A percentile compares a stretch with the other conserved stretches of the same genome.
Conservation (phyloP, 2,113 vertebrate genomes). For the Sphyrna mokarran region DNA sequence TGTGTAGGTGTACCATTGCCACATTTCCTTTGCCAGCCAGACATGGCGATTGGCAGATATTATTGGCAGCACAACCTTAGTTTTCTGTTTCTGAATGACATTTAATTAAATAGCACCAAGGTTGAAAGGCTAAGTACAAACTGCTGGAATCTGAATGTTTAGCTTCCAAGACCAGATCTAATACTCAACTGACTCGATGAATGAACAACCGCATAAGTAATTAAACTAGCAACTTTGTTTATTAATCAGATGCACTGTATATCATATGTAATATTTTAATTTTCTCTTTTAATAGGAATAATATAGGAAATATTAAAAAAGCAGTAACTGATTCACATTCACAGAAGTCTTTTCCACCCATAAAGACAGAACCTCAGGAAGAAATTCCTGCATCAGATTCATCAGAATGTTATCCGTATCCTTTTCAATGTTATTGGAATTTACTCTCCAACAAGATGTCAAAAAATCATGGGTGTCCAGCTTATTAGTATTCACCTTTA, state of each 20-base stretch:
- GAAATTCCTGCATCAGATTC: neutral
- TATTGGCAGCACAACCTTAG: neutral
- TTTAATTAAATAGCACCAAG: neutral
- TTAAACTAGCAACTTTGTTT: neutral
- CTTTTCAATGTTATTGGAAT: conserved; percentile 2
- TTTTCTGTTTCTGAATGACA: neutral
- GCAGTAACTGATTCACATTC: neutral
- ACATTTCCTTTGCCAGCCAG: neutral
- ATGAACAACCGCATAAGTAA: neutral
- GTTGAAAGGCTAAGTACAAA: neutral
- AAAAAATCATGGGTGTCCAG: neutral
- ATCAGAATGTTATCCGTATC: conserved; percentile 10
- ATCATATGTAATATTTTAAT: neutral
- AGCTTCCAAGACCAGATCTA: neutral
- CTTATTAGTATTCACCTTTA: neutral
- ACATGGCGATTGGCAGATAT: neutral
- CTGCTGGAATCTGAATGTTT: neutral
- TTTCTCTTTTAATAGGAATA: conserved; percentile 22
- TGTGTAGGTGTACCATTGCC: neutral
- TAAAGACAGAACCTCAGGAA: conserved; percentile 20
- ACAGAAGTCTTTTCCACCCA: neutral
- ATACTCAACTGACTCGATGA: neutral
- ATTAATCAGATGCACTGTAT: neutral
- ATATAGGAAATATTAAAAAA: neutral
- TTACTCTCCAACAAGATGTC: neutral